Base-by-base conservation (phyloP, 1,140 invertebrate species). In the Chionoecetes opilio region DNA sequence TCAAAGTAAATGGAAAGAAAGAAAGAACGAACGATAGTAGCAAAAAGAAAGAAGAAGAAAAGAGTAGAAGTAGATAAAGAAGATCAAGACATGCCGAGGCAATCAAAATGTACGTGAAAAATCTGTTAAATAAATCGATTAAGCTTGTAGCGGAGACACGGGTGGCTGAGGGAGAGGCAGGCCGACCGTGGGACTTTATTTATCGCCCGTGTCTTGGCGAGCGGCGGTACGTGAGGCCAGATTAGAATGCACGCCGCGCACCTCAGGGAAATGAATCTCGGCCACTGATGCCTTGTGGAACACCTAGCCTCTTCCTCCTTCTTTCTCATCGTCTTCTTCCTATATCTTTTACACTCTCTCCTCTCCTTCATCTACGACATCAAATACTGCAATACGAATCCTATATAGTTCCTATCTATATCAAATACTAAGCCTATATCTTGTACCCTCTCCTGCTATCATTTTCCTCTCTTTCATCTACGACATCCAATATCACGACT, bases 41-140 rank as follows among this genome's bases (percentile, higher is more conserved):
- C 5, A 75, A 5, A 21, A n/a, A 26, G 63, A 75, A 21, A 75
- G n/a, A 75, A 26, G n/a, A 75, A 75, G 63, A n/a, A n/a, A 21
- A n/a, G 41, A n/a, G n/a, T n/a, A n/a, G n/a, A n/a, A n/a, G n/a
- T n/a, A n/a, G n/a, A n/a, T n/a, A n/a, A n/a, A n/a, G n/a, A n/a
- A n/a, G n/a, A n/a, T n/a, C n/a, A 26, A 8, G 2, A 75, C 63
- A 75, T n/a, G 63, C 0, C 63, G n/a, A n/a, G 63, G 21, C n/a
- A 75, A 75, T 75, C 63, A 75, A 75, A n/a, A 75, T 75, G 63
- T 75, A 75, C 63, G 63, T 75, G 63, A 75, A 75, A 75, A 75
- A 75, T 75, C 63, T n/a, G 63, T 8, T 75, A 75, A 75, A 75
- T 75, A 75, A 75, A 75, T 75, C 63, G 63, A 75, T 75, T 75